phyloP scores from a whole-genome alignment of 2,113 vertebrate species.

The Lamprotornis superbus region DNA sequence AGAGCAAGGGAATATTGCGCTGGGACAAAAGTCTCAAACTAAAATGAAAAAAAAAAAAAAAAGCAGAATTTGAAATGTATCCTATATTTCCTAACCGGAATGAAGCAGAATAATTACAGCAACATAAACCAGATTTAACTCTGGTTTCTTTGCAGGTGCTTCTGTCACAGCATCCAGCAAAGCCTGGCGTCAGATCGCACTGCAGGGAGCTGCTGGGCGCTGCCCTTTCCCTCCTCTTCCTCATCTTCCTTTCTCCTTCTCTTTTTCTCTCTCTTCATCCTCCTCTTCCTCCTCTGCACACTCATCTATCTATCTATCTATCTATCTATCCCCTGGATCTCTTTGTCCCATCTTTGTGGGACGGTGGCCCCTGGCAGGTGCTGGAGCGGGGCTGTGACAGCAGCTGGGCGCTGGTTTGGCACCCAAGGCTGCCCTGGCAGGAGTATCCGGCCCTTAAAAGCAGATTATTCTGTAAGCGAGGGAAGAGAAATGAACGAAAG shows the following conservation, averaged over 20 bases:
- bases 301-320: fast-evolving
- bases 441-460: fast-evolving
- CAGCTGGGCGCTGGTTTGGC: fast-evolving
- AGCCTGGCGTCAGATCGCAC: neutral
- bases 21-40: neutral
- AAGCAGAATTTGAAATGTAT: neutral
- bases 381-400: neutral
- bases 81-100: neutral
- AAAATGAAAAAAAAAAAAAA: neutral
- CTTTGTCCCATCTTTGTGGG: neutral
- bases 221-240: neutral
- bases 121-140: neutral
- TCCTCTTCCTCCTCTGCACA: neutral
- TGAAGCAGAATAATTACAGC: fast-evolving
- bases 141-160: neutral
- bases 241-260: neutral
- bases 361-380: fast-evolving
- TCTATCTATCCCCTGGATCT: neutral
- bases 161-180: fast-evolving
- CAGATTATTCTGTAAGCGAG: neutral
- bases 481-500: neutral
- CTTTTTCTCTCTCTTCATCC: neutral
- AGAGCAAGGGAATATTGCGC: neutral
- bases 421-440: neutral
- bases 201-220: neutral